Base-by-base conservation (phyloP, 2,797 vertebrate species). In the Phalanger gymnotis region DNA sequence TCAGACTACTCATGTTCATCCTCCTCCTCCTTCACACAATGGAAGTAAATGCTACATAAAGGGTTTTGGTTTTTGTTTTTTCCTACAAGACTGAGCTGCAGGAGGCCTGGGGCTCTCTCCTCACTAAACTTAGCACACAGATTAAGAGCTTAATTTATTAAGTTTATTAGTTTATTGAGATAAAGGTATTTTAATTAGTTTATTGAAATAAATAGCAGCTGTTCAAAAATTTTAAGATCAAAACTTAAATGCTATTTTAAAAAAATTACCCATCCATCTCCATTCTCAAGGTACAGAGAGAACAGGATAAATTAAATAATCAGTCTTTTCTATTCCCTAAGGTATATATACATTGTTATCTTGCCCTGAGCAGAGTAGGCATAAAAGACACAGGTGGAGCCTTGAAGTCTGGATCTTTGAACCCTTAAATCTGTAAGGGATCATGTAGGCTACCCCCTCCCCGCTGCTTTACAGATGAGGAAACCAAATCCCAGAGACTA, bases 351-450 rank as follows among this genome's bases (percentile, higher is more conserved):
- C 73, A 87, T 87, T 87, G 25, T 87, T 87, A 87, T 12, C 40
- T 87, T 87, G 73, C 73, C 73, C 40, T 87, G 10, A 51, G 73
- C 73, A 51, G 73, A 47, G 25, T 51, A 51, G 40, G 73, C 40
- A 87, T 87, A 51, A 87, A 87, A 87, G 73, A 47, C 73, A 87
- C 73, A 87, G 73, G 22, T 87, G 73, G 73, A 87, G 73, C 73
- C 73, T 87, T 87, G 73, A 87, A 87, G 73, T 87, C 73, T 87
- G 73, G 73, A 51, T 51, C 73, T 87, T 87, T 87, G 73, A 87
- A 87, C 73, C 73, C 73, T 87, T 87, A 87, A 87, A 51, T 87
- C 73, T 87, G 22, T 51, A 47, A 51, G 73, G 73, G 73, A 87
- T 87, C 73, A 87, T 87, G 73, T 11, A 87, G 25, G 40, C 40